A percentile compares a stretch with the other conserved stretches of the same genome.
These are phyloP conservation scores for Leptoteleia sp. DNA, from an alignment of 1,140 invertebrate species.

Conservation along the genomic window DNA sequence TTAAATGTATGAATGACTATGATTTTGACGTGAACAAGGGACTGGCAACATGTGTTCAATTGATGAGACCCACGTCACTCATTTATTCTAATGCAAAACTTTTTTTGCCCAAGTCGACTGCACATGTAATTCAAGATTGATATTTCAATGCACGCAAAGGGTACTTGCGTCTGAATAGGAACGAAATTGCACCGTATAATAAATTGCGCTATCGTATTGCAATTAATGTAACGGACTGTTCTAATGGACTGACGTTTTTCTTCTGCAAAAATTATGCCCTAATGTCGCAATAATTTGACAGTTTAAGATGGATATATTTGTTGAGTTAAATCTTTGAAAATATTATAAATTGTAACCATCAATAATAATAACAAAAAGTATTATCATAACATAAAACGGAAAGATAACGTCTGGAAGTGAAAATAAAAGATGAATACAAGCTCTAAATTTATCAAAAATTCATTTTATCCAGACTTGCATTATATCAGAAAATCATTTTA, in stretches of 20 bases:
- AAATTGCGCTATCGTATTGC: constrained; percentile 34
- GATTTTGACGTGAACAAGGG: constrained; percentile 9
- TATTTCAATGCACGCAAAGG: constrained; percentile 37
- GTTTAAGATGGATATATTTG: too few relatives aligned
- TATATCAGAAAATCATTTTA: too few relatives aligned
- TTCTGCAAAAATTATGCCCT: not conserved
- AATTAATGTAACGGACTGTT: constrained; percentile 38
- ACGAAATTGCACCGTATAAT: constrained; percentile 21
- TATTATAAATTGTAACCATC: too few relatives aligned
- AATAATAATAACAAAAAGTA: too few relatives aligned
- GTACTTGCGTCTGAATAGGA: not conserved
- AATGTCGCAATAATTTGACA: constrained; percentile 16
- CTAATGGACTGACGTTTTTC: constrained; percentile 21
- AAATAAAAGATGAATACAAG: too few relatives aligned
- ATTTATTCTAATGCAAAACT: constrained; percentile 35
- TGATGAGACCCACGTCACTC: constrained; percentile 17
- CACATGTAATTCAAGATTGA: constrained; percentile 29
- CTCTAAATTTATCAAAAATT: too few relatives aligned
- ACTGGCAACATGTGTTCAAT: constrained; percentile 14
- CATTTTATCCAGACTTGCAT: too few relatives aligned
- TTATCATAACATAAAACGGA: too few relatives aligned
- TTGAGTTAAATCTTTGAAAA: too few relatives aligned
- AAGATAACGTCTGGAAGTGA: too few relatives aligned
- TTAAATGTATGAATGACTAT: constrained; percentile 7
- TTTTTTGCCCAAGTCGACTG: not conserved